Conservation (phyloP, 2,797 vertebrate genomes). For the Glossophaga mutica region DNA sequence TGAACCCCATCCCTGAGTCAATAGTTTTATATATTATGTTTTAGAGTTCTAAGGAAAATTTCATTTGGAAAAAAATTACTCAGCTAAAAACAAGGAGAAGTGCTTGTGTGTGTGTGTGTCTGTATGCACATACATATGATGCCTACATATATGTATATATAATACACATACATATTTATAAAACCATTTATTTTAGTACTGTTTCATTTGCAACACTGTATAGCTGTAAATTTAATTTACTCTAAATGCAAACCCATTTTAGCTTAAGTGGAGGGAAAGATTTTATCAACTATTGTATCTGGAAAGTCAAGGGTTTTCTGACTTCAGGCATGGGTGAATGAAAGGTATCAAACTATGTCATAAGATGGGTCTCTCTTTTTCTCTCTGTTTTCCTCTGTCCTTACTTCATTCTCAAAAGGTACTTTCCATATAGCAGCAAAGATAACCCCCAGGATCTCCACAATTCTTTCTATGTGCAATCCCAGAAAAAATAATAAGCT, state of each 20-base stretch:
- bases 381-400: not conserved
- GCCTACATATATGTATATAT: not conserved
- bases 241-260: not conserved
- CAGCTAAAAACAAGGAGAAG: not conserved
- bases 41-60: not conserved
- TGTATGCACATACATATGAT: not conserved
- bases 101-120: not conserved
- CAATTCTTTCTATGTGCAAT: not conserved
- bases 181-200: not conserved
- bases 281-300: not conserved
- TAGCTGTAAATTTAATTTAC: not conserved
- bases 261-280: not conserved
- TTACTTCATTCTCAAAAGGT: not conserved
- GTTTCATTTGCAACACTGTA: not conserved
- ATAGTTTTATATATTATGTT: not conserved
- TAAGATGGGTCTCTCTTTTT: not conserved
- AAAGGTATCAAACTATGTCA: not conserved
- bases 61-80: not conserved
- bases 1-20: not conserved
- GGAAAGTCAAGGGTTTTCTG: not conserved
- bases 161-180: not conserved
- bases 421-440: not conserved
- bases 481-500: not conserved
- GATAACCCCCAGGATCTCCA: not conserved
- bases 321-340: not conserved